phyloP scores from a whole-genome alignment of 2,113 vertebrate genomes.

The Colinus virginianus region DNA sequence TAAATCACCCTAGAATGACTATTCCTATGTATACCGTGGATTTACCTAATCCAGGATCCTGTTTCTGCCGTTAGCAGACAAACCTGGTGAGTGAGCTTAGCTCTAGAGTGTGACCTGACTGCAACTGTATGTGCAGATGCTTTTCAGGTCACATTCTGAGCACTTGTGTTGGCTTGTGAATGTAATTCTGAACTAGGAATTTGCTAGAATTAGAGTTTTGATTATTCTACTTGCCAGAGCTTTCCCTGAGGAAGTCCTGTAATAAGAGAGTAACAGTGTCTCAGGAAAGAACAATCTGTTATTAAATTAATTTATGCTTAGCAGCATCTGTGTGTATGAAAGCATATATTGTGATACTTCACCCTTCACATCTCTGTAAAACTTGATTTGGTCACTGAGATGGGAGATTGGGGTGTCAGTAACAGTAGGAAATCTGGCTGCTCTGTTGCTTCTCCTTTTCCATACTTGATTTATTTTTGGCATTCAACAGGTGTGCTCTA shows the following conservation, averaged over 20 bases:
- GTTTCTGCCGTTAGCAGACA: background rate
- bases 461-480: background rate
- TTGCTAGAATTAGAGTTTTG: background rate
- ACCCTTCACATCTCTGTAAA: rapidly evolving
- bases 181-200: background rate
- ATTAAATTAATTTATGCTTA: background rate
- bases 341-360: rapidly evolving
- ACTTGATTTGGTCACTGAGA: background rate
- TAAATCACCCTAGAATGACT: background rate
- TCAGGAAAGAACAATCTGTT: background rate
- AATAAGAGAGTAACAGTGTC: background rate
- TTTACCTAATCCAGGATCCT: background rate
- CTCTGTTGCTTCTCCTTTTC: background rate
- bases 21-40: background rate
- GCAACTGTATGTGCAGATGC: too few species aligned
- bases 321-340: background rate
- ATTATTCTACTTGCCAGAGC: background rate
- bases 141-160: background rate
- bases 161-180: background rate
- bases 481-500: background rate
- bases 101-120: background rate
- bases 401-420: background rate
- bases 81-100: background rate
- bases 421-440: background rate
- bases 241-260: background rate